Evolutionary conservation across 2,113 vertebrate species (phyloP).

Genomic region (Macaca nemestrina): DNA sequence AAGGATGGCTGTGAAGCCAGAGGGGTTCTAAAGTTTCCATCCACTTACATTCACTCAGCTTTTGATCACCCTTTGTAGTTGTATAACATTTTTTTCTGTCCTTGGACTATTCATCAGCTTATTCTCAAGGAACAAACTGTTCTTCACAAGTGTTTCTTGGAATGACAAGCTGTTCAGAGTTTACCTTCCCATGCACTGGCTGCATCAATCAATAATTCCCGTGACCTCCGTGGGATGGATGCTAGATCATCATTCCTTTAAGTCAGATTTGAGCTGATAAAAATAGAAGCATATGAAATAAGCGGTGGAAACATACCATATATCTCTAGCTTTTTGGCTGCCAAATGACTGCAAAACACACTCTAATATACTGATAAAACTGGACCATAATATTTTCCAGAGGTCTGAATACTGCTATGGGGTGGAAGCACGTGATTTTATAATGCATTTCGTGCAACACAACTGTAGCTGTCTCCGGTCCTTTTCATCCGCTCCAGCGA

Average conservation of each 20-base stretch:
- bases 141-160: neutral
- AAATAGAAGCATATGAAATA: neutral
- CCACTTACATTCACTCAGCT: neutral
- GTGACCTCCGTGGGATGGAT: neutral
- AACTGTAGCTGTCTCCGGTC: neutral
- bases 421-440: neutral
- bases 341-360: neutral
- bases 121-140: neutral
- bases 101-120: neutral
- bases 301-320: neutral
- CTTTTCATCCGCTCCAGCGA: fast-evolving
- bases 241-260: neutral
- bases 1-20: neutral
- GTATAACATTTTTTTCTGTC: neutral
- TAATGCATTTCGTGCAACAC: neutral
- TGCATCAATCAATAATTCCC: neutral
- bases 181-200: neutral
- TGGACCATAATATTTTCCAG: neutral
- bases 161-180: neutral
- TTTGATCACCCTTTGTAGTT: neutral
- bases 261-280: neutral
- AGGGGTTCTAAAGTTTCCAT: neutral
- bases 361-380: neutral
- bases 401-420: neutral
- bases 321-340: neutral